Evolutionary conservation across 2,888 invertebrate species (phyloP).

Genomic region (Cerastoderma edule): DNA sequence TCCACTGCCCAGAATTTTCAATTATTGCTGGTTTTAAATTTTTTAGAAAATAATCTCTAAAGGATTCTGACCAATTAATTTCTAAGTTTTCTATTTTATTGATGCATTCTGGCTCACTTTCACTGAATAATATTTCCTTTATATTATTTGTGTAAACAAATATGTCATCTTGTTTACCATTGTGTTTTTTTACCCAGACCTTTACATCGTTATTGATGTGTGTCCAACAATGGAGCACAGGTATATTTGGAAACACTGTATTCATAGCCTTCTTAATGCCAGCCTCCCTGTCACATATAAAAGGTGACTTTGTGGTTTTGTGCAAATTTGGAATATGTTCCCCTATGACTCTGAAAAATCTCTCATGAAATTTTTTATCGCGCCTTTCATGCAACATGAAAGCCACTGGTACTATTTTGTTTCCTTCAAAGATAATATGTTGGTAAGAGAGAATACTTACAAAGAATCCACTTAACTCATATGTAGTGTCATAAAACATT

Average conservation of each 20-base stretch:
- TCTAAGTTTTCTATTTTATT: background rate
- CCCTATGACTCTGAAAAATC: conserved; percentile 23
- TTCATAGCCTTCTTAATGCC: conserved; percentile 30
- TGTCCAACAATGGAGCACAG: conserved; percentile 19
- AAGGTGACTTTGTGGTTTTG: conserved; percentile 12
- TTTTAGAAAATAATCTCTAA: conserved; percentile 19
- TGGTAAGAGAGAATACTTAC: conserved; percentile 23
- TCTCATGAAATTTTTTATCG: conserved; percentile 30
- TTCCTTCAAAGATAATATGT: conserved; percentile 26
- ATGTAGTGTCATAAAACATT: conserved; percentile 32
- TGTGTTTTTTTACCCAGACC: no score
- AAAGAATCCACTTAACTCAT: conserved; percentile 16
- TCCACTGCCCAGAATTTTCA: conserved; percentile 27
- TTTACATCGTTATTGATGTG: no score
- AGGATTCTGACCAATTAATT: conserved; percentile 15
- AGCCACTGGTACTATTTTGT: conserved; percentile 15
- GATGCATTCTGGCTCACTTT: no score
- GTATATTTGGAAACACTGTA: conserved; percentile 13
- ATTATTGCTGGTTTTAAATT: conserved; percentile 1
- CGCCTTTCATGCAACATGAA: conserved; percentile 34
- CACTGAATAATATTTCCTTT: no score
- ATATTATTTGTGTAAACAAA: no score
- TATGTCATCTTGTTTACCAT: no score
- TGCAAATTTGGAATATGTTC: conserved; percentile 23
- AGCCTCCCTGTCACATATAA: conserved; percentile 32